These are phyloP conservation scores for Odocoileus virginianus DNA, from an alignment of 2,113 vertebrate genomes.

Conservation along the genomic window DNA sequence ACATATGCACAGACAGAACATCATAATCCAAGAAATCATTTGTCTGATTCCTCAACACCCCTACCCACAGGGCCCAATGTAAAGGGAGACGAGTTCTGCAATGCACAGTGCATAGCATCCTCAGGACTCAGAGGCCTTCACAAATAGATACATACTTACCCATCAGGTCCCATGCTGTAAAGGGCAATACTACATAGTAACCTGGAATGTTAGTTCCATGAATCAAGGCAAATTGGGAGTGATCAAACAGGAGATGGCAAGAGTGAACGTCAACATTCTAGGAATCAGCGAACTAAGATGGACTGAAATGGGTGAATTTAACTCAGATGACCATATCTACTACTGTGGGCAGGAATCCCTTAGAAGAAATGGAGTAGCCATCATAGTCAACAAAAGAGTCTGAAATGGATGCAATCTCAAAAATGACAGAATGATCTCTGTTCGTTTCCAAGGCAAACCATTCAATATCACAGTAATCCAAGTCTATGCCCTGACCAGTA, in stretches of 20 bases:
- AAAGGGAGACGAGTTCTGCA: not conserved
- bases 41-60: not conserved
- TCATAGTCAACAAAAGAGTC: not conserved
- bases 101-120: not conserved
- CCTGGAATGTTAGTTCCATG: not conserved
- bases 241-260: not conserved
- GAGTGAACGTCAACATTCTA: not conserved
- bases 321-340: not conserved
- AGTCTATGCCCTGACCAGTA: not conserved
- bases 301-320: not conserved
- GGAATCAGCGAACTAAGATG: not conserved
- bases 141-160: not conserved
- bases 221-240: not conserved
- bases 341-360: not conserved
- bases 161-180: not conserved
- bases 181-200: not conserved
- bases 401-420: not conserved
- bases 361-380: not conserved
- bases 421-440: not conserved
- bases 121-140: not conserved
- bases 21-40: not conserved
- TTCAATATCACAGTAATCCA: not conserved
- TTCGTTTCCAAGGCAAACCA: not conserved
- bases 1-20: not conserved
- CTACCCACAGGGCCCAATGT: not conserved